Evolutionary conservation across 2,113 vertebrate genomes (phyloP), one percentile per base, ranked within the genome.

Genomic region (Chinchilla lanigera): DNA sequence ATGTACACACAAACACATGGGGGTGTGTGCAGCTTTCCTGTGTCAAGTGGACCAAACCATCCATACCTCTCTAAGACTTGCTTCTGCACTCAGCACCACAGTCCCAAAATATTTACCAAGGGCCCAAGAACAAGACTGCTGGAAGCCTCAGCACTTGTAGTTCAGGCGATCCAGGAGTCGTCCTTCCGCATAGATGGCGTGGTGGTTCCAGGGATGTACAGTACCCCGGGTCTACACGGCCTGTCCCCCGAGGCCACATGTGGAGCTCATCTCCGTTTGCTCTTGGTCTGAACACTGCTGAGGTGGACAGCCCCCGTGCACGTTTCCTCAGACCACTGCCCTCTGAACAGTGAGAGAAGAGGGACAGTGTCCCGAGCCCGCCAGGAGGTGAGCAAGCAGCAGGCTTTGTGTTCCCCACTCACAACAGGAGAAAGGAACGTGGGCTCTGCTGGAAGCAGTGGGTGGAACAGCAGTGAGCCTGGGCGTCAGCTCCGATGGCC

Each of bases 301-400:
- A 2, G 0, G 28, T 4, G 7, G 35, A 80, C 33, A 50, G 8
- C 17, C 9, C 11, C 54, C 1, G 3, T 20, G 9, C 1, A 2
- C 0, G 0, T 14, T 77, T 61, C 30, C 44, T 44, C 24, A 28
- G 16, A 33, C 61, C 28, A 17, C 61, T 69, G 67, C 16, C 4
- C 22, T 17, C 7, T 28, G 52, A 60, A 44, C 7, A 47, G 54
- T 50, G 47, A 75, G 50, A 30, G 78, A 26, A 81, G 26, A 50
- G 7, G 38, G 73, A 61, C 33, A 19, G 17, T 35, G 63, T 22
- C 41, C 41, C 30, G 0, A 38, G 13, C 60, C 56, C n/a, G 28
- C 50, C 56, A 26, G 38, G 89, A 89, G 50, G 60, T n/a, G 56
- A 56, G 56, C 28, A 35, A 67, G 17, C 14, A 3, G 26, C 50